Conservation (phyloP, 2,113 vertebrate genomes). For the Talpa occidentalis region DNA sequence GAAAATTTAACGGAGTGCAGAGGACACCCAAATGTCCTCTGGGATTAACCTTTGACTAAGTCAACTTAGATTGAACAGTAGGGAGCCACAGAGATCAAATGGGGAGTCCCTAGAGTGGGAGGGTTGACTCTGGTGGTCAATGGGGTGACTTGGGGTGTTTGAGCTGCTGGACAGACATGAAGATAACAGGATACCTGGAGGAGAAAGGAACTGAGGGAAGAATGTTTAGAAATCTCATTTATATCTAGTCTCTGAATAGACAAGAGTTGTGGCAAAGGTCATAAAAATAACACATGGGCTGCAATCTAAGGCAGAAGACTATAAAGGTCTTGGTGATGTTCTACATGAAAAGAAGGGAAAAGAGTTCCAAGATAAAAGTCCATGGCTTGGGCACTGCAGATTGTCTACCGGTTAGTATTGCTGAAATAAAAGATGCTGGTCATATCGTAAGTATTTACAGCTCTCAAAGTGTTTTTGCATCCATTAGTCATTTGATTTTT, state of each 20-base stretch:
- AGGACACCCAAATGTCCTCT: neutral
- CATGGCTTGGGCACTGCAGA: neutral
- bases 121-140: neutral
- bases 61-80: neutral
- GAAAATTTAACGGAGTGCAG: neutral
- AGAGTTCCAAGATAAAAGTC: neutral
- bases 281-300: neutral
- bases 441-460: neutral
- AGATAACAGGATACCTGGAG: neutral
- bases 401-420: neutral
- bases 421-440: neutral
- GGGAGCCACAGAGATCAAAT: neutral
- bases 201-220: neutral
- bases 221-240: neutral
- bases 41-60: neutral
- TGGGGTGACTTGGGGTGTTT: neutral
- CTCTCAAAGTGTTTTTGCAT: neutral
- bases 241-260: neutral
- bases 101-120: neutral
- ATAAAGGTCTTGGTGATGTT: neutral
- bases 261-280: neutral
- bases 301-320: neutral
- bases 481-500: neutral
- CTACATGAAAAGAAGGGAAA: neutral
- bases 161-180: neutral